Evolutionary conservation across 2,797 vertebrate genomes (phyloP).

Genomic region (Enteromius argenteus): DNA sequence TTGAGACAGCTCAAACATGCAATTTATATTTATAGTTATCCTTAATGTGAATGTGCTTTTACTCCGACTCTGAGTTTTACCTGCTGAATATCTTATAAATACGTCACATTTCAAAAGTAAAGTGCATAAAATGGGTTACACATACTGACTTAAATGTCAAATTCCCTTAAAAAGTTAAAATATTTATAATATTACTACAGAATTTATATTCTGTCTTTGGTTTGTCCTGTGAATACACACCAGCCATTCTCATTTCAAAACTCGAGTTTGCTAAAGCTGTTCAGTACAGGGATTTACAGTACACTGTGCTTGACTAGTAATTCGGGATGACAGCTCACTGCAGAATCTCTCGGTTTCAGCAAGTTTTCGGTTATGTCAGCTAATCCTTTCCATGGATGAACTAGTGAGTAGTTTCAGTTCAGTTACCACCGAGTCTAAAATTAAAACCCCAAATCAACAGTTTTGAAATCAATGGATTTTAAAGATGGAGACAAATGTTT

Average conservation of each 20-base stretch:
- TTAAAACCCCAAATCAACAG: slow-evolving; percentile 1
- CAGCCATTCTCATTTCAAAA: slow-evolving; percentile 43
- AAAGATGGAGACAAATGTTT: not conserved
- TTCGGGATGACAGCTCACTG: slow-evolving; percentile 34
- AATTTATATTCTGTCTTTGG: not conserved
- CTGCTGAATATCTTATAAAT: not conserved
- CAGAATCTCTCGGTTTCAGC: slow-evolving; percentile 35
- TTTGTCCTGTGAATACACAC: slow-evolving; percentile 14
- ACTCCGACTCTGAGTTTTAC: too few relatives aligned
- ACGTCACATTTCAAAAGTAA: not conserved
- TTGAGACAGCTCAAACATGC: too few relatives aligned
- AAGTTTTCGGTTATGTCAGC: slow-evolving; percentile 37
- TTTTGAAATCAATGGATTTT: not conserved
- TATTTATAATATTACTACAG: not conserved
- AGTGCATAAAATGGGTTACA: not conserved
- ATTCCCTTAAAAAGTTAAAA: not conserved
- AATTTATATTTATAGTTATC: not conserved
- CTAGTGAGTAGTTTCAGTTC: slow-evolving; percentile 12
- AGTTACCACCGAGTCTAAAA: not conserved
- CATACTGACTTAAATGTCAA: not conserved
- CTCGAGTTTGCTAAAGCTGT: slow-evolving; percentile 32
- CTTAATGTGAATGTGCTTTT: not conserved
- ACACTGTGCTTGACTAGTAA: slow-evolving; percentile 8
- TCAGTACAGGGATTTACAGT: slow-evolving; percentile 8
- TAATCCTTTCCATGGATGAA: slow-evolving; percentile 17